Conservation (phyloP, 2,888 invertebrate genomes). For the Lysandra bellargus region DNA sequence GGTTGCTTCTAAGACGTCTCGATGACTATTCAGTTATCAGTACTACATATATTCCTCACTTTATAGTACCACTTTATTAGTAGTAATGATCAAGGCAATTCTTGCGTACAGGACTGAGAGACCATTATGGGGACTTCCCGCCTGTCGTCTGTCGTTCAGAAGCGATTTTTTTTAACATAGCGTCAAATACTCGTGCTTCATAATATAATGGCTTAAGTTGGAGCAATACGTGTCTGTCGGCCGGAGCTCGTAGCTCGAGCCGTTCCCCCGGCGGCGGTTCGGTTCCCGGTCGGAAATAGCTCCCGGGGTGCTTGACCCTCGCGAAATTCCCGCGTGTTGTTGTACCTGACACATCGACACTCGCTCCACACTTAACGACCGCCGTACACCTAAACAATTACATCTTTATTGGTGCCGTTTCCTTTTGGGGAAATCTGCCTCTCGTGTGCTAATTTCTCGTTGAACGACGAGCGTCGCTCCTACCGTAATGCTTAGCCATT, state of each 20-base stretch:
- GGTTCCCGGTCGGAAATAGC: slow-evolving; percentile 68
- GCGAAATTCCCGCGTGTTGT: slow-evolving; percentile 46
- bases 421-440: background rate
- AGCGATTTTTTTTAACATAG: background rate
- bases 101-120: background rate
- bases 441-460: background rate
- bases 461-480: background rate
- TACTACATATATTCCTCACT: background rate
- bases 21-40: background rate
- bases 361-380: background rate
- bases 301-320: slow-evolving; percentile 63
- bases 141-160: background rate
- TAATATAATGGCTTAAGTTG: background rate
- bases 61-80: background rate
- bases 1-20: background rate
- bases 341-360: slow-evolving; percentile 14
- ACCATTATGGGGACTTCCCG: background rate
- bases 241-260: slow-evolving; percentile 37
- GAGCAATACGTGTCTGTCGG: background rate
- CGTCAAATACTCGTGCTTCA: background rate
- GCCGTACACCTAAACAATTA: background rate
- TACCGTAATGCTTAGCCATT: background rate
- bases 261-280: slow-evolving; percentile 53
- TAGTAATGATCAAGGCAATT: background rate
- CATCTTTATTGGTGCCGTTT: background rate